These are phyloP conservation scores for Marisa cornuarietis DNA, from an alignment of 1,140 invertebrate species.

Conservation along the genomic window DNA sequence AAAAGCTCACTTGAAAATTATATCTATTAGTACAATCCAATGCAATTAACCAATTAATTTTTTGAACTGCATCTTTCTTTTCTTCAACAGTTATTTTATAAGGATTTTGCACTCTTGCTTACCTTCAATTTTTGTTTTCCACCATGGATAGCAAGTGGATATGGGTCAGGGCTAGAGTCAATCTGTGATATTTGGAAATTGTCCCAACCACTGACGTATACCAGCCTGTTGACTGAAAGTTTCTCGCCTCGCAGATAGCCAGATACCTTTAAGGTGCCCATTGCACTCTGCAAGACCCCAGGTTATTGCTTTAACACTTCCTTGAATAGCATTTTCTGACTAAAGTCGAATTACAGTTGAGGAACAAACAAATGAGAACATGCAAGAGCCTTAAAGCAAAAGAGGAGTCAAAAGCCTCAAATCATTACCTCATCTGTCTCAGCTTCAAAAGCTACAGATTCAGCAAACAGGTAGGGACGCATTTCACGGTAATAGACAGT, in stretches of 20 bases:
- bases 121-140: too few species aligned
- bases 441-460: constrained; percentile 77
- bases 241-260: constrained; percentile 84
- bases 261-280: constrained; percentile 82
- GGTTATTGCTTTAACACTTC: constrained; percentile 13
- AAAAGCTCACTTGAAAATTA: background rate
- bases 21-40: background rate
- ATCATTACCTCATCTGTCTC: constrained; percentile 6
- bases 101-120: too few species aligned
- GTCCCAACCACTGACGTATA: constrained; percentile 90
- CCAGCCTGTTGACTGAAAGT: constrained; percentile 83
- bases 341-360: constrained; percentile 1
- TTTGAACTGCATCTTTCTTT: background rate
- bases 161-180: constrained; percentile 78
- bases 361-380: background rate
- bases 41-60: background rate
- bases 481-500: constrained; percentile 78
- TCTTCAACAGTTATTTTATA: background rate
- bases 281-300: constrained; percentile 45
- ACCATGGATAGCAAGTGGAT: constrained; percentile 68
- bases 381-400: background rate
- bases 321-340: background rate
- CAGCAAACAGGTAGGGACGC: constrained; percentile 83
- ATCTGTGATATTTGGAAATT: constrained; percentile 91
- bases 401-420: background rate